Evolutionary conservation across 30 jellyfish, hydroid and myxozoan genomes (phyloP), one percentile per base, ranked within the genome.

Genomic region (Cassiopea xamachana): DNA sequence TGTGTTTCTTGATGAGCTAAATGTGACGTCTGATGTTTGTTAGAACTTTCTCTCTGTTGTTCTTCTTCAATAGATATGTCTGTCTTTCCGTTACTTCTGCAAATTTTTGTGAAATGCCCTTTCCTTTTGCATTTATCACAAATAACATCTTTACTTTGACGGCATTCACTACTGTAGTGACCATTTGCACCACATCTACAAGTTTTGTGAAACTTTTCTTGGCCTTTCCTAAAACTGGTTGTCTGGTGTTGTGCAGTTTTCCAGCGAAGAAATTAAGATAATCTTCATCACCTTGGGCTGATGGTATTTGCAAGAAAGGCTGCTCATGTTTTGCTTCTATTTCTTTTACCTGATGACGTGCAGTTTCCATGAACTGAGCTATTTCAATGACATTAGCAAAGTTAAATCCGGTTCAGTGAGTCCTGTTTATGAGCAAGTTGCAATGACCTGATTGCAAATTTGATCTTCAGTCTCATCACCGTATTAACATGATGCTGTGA

Each of bases 381-480:
- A 67, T 67, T 67, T 67, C 76, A 55, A 55, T 55, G 64, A 55
- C 64, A 3, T 55, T 55, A 55, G 64, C 64, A 55, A 55, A 67
- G 76, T 67, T 67, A 67, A 67, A 67, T 67, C 39, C 46, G 76
- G 76, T 67, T 19, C 76, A 67, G 46, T 67, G 76, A 67, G 88
- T 75, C 83, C 47, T 8, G 83, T 75, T 75, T 71, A 75, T 75
- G 83, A 45, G 68, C 68, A 46, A 17, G 61, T 49, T 46, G 83
- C 61, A 45, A 46, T 45, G 83, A 44, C 68, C 18, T 75, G 83
- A 44, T 75, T 69, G 69, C 83, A 16, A 49, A 46, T 75, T 75
- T 75, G 67, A 75, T 75, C 68, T 75, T 75, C 83, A 67, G 76
- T 67, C 46, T 45, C 10, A 79, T 79, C 64, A 55, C 64, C 64